Base-by-base conservation (phyloP, 2,888 invertebrate species). In the Venusia cambrica region DNA sequence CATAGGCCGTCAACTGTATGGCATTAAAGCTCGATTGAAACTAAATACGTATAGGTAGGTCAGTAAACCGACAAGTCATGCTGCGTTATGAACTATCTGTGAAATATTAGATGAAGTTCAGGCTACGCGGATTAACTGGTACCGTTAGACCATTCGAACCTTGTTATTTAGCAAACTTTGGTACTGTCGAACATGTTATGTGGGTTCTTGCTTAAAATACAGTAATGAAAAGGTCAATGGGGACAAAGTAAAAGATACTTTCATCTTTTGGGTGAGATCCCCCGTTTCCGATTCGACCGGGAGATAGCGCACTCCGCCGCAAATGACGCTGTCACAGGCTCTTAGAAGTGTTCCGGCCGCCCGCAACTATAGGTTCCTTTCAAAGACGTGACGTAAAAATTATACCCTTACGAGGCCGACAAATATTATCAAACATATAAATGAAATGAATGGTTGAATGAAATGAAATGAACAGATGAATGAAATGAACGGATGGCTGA, bases 321-420 rank as follows among this genome's bases (percentile, higher is more conserved):
- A 67, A 65, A 67, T 60, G 63, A 65, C 38, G 38, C 40, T 57
- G 48, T 47, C 54, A 51, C 57, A 53, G 47, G 45, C 52, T 47
- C 56, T 48, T 51, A 38, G 37, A 54, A 51, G 53, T 48, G 65
- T 63, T 63, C 62, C 67, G 67, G 61, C 55, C 54, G 58, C 63
- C 62, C 53, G 56, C 53, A 60, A 60, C 57, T 57, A 57, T 54
- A 52, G 52, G 57, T 52, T 57, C 59, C 64, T 69, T 64, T 62
- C 65, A 63, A 58, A 53, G 51, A 46, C 38, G 37, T 46, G 44
- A 48, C 45, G 50, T 50, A 50, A 51, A 43, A 47, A 57, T 53
- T 59, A n/a, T 52, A 59, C 57, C 46, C 44, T 13, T 26, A 39
- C 34, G 27, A 19, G 19, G 14, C 18, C 25, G 27, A 27, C 39